These are phyloP conservation scores for Solenopsis fugax DNA, from an alignment of 1,140 invertebrate genomes.

Conservation along the genomic window DNA sequence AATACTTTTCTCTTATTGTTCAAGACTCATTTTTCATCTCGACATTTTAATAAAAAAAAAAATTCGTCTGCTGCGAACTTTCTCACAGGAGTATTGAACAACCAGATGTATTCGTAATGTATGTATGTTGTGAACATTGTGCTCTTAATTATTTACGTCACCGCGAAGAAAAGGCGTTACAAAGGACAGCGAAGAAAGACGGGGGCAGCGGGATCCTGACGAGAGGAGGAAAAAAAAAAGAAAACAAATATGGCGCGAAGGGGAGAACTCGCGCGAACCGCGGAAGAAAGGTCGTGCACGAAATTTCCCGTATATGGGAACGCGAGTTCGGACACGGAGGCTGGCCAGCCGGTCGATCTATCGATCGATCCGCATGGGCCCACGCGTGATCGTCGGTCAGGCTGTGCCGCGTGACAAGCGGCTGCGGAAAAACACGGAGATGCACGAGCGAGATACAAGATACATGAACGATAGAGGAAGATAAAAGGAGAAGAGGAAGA, in stretches of 20 bases:
- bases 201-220: not conserved
- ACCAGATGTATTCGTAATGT: too few species aligned
- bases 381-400: conserved; percentile 19
- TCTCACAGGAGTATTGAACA: too few species aligned
- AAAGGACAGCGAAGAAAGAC: not conserved
- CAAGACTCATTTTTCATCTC: too few species aligned
- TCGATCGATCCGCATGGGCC: not conserved
- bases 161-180: not conserved
- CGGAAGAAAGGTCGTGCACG: not conserved
- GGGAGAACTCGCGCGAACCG: not conserved
- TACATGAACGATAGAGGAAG: not conserved
- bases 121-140: not conserved
- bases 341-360: not conserved
- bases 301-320: conserved; percentile 41
- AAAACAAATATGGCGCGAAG: conserved; percentile 62
- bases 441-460: conserved; percentile 4
- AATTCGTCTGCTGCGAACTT: too few species aligned
- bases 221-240: conserved; percentile 2
- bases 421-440: conserved; percentile 1
- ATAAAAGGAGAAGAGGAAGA: not conserved
- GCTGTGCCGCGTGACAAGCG: conserved; percentile 8
- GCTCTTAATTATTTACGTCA: not conserved
- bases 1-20: too few species aligned
- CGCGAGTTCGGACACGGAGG: not conserved
- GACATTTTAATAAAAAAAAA: too few species aligned